Conservation (phyloP, 2,888 invertebrate genomes). For the Anodontia alba region DNA sequence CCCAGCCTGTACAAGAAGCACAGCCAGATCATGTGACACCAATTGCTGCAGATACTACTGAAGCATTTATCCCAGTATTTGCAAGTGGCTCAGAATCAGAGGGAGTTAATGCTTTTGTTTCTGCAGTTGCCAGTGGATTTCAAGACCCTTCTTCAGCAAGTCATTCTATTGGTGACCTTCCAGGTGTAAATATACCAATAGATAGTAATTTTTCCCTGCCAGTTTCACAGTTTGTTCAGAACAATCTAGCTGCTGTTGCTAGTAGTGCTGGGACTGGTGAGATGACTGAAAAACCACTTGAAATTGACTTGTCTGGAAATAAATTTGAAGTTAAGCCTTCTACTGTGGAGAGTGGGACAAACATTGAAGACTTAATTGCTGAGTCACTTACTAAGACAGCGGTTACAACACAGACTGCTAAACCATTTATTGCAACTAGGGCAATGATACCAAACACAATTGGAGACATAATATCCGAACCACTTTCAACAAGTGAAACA, state of each 20-base stretch:
- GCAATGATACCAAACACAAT: not conserved
- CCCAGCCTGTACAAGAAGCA: too few species aligned
- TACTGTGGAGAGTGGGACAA: not conserved
- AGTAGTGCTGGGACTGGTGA: not conserved
- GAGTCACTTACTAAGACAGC: not conserved
- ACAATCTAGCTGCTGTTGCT: not conserved
- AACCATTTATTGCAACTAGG: not conserved
- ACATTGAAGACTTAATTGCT: not conserved
- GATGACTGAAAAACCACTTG: not conserved
- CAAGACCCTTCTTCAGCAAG: not conserved
- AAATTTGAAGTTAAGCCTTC: not conserved
- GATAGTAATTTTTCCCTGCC: not conserved
- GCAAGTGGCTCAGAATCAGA: not conserved
- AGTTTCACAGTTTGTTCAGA: not conserved
- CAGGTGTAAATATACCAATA: conserved; percentile 3
- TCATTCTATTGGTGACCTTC: not conserved
- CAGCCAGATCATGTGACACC: not conserved
- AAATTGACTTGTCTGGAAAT: not conserved
- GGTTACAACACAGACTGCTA: not conserved
- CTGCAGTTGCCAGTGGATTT: conserved; percentile 6
- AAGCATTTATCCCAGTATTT: not conserved
- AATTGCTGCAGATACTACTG: not conserved
- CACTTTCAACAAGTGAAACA: not conserved
- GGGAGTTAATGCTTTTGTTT: conserved; percentile 4
- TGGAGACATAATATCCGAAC: not conserved